Conservation (phyloP, 2,888 invertebrate species). For the Drosophila fungiperda region DNA sequence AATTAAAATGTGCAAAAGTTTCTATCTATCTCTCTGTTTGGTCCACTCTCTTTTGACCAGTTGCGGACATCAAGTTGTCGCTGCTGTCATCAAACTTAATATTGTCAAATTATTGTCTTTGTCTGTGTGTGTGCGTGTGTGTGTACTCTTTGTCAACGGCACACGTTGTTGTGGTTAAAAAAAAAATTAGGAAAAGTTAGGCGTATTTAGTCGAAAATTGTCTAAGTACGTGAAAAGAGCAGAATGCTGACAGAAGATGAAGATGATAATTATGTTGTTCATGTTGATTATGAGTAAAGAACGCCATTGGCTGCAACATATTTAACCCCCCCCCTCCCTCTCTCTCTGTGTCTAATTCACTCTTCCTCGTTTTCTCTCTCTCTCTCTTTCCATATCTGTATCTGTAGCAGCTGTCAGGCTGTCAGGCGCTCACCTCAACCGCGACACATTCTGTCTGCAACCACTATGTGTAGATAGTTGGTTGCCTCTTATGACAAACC, state of each 20-base stretch:
- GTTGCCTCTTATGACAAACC: conserved; percentile 31
- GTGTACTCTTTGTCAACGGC: conserved; percentile 1
- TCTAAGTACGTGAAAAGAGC: conserved; percentile 65
- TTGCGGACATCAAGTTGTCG: conserved; percentile 29
- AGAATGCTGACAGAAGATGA: conserved; percentile 36
- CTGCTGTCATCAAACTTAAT: conserved; percentile 70
- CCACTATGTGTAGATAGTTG: conserved; percentile 64
- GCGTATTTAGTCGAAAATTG: conserved; percentile 71
- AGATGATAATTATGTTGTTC: conserved; percentile 18
- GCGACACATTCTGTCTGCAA: conserved; percentile 71
- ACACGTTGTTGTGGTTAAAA: conserved; percentile 37
- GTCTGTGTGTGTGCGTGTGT: conserved; percentile 17
- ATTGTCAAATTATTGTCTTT: conserved; percentile 68
- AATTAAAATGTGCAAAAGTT: conserved; percentile 51
- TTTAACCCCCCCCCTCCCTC: neutral
- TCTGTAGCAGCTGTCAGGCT: conserved; percentile 52
- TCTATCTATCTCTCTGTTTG: neutral
- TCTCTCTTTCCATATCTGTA: neutral
- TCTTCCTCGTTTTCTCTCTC: neutral
- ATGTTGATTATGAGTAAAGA: conserved; percentile 38
- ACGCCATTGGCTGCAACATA: conserved; percentile 11
- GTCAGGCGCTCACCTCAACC: conserved; percentile 74
- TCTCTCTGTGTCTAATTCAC: neutral
- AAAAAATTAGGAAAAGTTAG: conserved; percentile 72
- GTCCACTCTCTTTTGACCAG: neutral